Base-by-base conservation (phyloP, 2,888 invertebrate species). In the Chloroclystis v-ata region DNA sequence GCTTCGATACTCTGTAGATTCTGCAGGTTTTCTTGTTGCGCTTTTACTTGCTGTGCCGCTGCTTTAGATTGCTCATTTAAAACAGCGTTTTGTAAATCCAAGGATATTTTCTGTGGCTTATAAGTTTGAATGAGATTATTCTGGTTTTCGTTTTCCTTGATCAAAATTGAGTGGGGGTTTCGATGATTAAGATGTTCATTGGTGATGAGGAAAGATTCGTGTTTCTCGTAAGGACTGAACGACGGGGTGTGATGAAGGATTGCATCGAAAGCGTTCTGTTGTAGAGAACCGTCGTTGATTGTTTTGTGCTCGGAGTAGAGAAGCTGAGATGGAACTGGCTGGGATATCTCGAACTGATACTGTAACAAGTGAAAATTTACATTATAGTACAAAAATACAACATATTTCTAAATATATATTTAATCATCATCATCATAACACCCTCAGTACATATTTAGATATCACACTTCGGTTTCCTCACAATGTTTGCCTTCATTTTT, bases 301-400 rank as follows among this genome's bases (percentile, higher is more conserved):
- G 72, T 59, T 43, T 77, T 75, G 60, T 74, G 74, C 38, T 81
- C 80, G 1, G 75, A 56, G 61, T 82, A 82, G 1, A 79, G 78
- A 28, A 82, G 65, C 49, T 81, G 78, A 5, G 84, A 79, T 12
- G 75, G 69, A 13, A 84, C 68, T 7, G 80, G 76, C 1, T 70
- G 66, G 14, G 82, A 80, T 13, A 84, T 69, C 57, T 84, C 78
- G 54, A 79, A 83, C 24, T 70, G 64, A 13, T 72, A 52, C 85
- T 85, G 77, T 5, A 13, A 52, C 20, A 29, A n/a, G 30, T 6
- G n/a, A n/a, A 29, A 29, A 13, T n/a, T n/a, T n/a, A 38, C 10
- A 28, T 29, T 14, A 25, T 14, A 43, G 10, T 20, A 11, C 26
- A 43, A 10, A 26, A 20, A 39, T 30, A 44, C 9, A 33, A 6